Percentiles rank a stretch among this genome's conserved stretches.
These are phyloP conservation scores for Epinotia nisella DNA, from an alignment of 2,888 invertebrate genomes.

Conservation along the genomic window DNA sequence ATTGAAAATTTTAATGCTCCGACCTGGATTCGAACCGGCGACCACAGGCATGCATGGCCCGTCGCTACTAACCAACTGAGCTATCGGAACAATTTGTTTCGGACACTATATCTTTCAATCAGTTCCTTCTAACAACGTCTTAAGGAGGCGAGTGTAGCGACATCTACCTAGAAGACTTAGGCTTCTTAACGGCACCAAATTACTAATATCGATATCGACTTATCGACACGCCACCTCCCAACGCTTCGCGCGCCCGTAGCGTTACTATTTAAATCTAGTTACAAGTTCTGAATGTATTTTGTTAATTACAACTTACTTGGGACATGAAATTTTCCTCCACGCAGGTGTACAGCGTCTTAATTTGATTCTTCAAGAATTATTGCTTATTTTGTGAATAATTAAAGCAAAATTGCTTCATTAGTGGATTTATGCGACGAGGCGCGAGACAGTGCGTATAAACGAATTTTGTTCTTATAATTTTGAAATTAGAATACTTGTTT, in stretches of 20 bases:
- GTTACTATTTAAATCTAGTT: constrained; percentile 84
- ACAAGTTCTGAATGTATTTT: constrained; percentile 84
- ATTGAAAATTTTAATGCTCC: no score
- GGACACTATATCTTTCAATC: no score
- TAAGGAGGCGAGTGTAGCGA: no score
- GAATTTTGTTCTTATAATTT: constrained; percentile 22
- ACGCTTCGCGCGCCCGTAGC: constrained; percentile 58
- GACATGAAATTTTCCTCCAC: constrained; percentile 76
- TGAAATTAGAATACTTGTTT: constrained; percentile 26
- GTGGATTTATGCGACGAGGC: constrained; percentile 27
- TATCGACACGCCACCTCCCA: constrained; percentile 50
- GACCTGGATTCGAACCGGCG: no score
- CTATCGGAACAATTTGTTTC: no score
- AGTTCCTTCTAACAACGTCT: no score
- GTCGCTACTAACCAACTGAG: no score
- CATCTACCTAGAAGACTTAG: no score
- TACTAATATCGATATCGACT: constrained; percentile 14
- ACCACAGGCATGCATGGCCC: no score
- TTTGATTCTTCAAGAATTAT: constrained; percentile 67
- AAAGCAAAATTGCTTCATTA: constrained; percentile 43
- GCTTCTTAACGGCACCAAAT: no score
- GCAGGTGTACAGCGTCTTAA: constrained; percentile 67
- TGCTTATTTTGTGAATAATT: constrained; percentile 55
- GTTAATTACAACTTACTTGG: constrained; percentile 81
- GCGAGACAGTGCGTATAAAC: constrained; percentile 29